Evolutionary conservation across 2,113 vertebrate species (phyloP).

Genomic region (Myiozetetes cayanensis): DNA sequence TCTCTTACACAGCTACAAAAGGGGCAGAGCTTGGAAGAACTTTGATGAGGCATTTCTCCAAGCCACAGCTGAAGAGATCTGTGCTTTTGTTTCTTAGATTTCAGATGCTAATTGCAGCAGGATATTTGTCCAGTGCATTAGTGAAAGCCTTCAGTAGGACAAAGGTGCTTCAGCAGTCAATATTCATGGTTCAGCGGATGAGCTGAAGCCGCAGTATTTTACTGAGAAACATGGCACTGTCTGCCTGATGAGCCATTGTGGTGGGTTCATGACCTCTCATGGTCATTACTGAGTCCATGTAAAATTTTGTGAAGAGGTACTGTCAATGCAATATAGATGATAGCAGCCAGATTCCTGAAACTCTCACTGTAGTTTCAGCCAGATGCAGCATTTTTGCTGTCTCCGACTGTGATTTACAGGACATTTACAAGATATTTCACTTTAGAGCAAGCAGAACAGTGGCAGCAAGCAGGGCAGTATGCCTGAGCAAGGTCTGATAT

Average conservation of each 20-base stretch:
- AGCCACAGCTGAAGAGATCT: background rate
- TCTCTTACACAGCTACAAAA: background rate
- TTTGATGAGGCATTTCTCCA: slow-evolving; percentile 14
- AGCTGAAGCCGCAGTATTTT: background rate
- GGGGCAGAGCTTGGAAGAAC: background rate
- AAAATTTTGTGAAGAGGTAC: background rate
- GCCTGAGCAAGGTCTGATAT: background rate
- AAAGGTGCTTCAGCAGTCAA: background rate
- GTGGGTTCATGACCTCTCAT: background rate
- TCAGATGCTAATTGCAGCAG: slow-evolving; percentile 5
- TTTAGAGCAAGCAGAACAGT: background rate
- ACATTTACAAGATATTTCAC: background rate
- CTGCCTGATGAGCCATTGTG: background rate
- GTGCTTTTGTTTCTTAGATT: slow-evolving; percentile 33
- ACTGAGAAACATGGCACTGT: background rate
- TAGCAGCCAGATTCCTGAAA: background rate
- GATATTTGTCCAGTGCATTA: background rate
- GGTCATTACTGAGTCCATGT: background rate
- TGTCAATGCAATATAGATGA: background rate
- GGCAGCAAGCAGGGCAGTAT: fast-evolving
- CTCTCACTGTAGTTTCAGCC: background rate
- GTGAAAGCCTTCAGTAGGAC: slow-evolving; percentile 1
- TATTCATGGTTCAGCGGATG: background rate
- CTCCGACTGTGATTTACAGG: slow-evolving; percentile 18
- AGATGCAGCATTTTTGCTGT: background rate